These are phyloP conservation scores for Phalloptychus januarius DNA, from an alignment of 2,797 vertebrate species.

Conservation along the genomic window DNA sequence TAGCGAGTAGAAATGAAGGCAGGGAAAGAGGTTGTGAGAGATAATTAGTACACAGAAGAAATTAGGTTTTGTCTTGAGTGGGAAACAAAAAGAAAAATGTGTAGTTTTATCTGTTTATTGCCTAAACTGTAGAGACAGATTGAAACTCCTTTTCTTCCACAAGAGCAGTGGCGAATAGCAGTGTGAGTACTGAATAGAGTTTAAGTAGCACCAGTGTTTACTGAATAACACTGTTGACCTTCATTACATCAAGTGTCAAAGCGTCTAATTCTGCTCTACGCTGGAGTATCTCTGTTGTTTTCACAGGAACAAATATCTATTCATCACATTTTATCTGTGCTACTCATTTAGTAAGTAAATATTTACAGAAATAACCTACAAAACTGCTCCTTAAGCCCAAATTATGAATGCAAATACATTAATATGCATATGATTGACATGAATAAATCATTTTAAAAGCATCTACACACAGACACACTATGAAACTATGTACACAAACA, in stretches of 20 bases:
- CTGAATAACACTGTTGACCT: slow-evolving; percentile 46
- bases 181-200: not conserved
- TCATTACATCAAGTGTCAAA: slow-evolving; percentile 28
- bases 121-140: slow-evolving; percentile 23
- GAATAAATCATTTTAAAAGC: not conserved
- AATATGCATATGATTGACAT: not conserved
- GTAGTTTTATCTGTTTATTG: slow-evolving; percentile 10
- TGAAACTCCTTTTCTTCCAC: slow-evolving; percentile 1
- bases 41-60: slow-evolving; percentile 21
- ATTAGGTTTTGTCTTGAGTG: slow-evolving; percentile 12
- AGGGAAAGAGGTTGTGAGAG: not conserved
- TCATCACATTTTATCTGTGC: not conserved
- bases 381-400: not conserved
- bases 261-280: slow-evolving; percentile 14
- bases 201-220: slow-evolving; percentile 18
- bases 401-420: not conserved
- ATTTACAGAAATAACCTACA: not conserved
- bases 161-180: not conserved
- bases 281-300: slow-evolving; percentile 15
- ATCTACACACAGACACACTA: not conserved
- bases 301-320: not conserved
- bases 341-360: not conserved
- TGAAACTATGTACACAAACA: not conserved
- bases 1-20: slow-evolving; percentile 17
- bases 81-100: slow-evolving; percentile 12